A percentile compares a stretch with the other conserved stretches of the same genome.
phyloP scores from a whole-genome alignment of 30 jellyfish, hydroid and myxozoan genomes.

The Pseudorhiza aurosa region DNA sequence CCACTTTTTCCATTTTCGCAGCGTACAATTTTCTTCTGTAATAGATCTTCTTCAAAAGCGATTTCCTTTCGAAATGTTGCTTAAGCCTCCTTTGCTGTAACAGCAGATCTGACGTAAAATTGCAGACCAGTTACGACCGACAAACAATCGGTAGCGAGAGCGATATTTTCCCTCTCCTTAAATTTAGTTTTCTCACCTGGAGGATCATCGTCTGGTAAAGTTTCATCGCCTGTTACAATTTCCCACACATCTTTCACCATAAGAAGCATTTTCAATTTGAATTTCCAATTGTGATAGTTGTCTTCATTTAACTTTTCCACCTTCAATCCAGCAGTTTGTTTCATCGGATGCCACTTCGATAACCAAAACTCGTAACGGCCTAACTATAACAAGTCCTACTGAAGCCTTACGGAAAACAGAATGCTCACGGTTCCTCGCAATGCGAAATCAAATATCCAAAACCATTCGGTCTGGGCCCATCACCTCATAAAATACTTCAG shows the following conservation, averaged over 20 bases:
- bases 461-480: constrained; percentile 52
- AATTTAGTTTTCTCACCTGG: constrained; percentile 1
- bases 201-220: neutral
- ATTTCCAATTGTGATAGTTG: constrained; percentile 44
- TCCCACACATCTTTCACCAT: constrained; percentile 64
- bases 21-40: constrained; percentile 50
- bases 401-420: neutral
- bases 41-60: constrained; percentile 43
- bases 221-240: constrained; percentile 41
- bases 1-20: constrained; percentile 51
- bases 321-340: no score
- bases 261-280: constrained; percentile 28
- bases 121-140: constrained; percentile 45
- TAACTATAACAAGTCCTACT: neutral
- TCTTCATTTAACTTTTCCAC: constrained; percentile 44
- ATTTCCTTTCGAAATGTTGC: constrained; percentile 53
- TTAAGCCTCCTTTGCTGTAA: constrained; percentile 52
- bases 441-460: neutral
- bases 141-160: constrained; percentile 40
- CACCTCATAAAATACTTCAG: constrained; percentile 39
- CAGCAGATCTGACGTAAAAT: constrained; percentile 62
- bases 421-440: neutral
- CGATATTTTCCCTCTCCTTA: constrained; percentile 29
- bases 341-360: no score
- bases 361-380: no score